A percentile compares a stretch with the other conserved stretches of the same genome.
Evolutionary conservation across 2,888 invertebrate genomes (phyloP).

Genomic region (Andrena chrysosceles): DNA sequence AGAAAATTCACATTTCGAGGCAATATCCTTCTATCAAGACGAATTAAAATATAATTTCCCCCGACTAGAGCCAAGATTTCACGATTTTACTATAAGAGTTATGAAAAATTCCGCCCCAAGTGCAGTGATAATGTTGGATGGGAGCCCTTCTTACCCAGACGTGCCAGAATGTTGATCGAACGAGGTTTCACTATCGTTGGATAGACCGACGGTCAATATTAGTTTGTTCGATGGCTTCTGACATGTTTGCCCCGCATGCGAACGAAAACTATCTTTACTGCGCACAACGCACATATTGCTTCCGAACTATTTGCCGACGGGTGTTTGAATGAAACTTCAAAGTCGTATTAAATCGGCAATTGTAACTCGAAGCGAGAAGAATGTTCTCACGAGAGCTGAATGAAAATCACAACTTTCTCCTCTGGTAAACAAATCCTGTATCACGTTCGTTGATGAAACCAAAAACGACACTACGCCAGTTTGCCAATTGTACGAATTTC

Average conservation of each 20-base stretch:
- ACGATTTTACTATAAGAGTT: neutral
- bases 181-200: conserved; percentile 31
- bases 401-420: neutral
- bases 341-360: neutral
- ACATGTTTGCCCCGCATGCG: conserved; percentile 44
- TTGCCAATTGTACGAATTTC: conserved; percentile 30
- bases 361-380: neutral
- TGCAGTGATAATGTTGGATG: neutral
- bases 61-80: neutral
- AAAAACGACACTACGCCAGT: conserved; percentile 20
- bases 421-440: neutral
- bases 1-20: neutral
- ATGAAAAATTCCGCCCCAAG: neutral
- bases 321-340: conserved; percentile 22
- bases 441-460: conserved; percentile 10
- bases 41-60: neutral
- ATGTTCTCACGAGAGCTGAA: neutral
- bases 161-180: conserved; percentile 37
- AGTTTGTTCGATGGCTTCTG: conserved; percentile 53
- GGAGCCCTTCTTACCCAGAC: conserved; percentile 5
- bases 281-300: conserved; percentile 33
- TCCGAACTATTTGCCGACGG: conserved; percentile 34
- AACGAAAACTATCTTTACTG: conserved; percentile 52
- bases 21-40: neutral
- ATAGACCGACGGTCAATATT: conserved; percentile 62